Base-by-base conservation (phyloP, 2,888 invertebrate species). In the Trachelus stipa region DNA sequence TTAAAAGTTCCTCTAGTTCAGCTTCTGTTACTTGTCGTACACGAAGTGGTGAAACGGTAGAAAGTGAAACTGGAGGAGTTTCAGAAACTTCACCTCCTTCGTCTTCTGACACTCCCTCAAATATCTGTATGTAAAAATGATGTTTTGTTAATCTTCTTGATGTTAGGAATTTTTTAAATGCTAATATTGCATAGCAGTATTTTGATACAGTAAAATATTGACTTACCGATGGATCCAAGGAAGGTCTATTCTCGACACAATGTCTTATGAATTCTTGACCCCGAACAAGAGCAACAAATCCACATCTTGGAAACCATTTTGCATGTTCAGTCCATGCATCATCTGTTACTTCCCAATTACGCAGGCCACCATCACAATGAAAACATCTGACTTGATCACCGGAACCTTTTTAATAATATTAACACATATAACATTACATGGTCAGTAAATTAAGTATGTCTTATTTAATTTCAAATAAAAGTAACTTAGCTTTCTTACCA, bases 241-340 rank as follows among this genome's bases (percentile, higher is more conserved):
- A 87, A 77, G 88, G 88, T 81, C 89, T 85, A 73, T 83, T 89
- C 73, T 88, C 86, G 73, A 89, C 81, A 74, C 90, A 90, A 35
- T 88, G 92, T 78, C 94, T 93, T 4, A 98, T 94, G 89, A 95
- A 98, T 73, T 95, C 94, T 80, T 94, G 94, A 15, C 98, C 98
- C 89, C 97, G 97, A 74, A 96, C 94, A 77, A 97, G 93, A 79
- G 94, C 92, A 31, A 99, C 94, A 90, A 95, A 98, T 12, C 95
- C 95, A 91, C 98, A 99, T 88, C 94, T 94, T 0, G 97, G 96
- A 93, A 97, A 98, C 98, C 98, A 98, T 86, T 95, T 94, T 15
- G 97, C 98, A 92, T 99, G 99, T 89, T 98, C 98, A 77, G 95
- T 94, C 98, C 98, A 98, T 0, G 98, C 98, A 88, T 96, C 96